Evolutionary conservation across 2,888 invertebrate genomes (phyloP), one percentile per base, ranked within the genome.

Genomic region (Lithophane ornitopus): DNA sequence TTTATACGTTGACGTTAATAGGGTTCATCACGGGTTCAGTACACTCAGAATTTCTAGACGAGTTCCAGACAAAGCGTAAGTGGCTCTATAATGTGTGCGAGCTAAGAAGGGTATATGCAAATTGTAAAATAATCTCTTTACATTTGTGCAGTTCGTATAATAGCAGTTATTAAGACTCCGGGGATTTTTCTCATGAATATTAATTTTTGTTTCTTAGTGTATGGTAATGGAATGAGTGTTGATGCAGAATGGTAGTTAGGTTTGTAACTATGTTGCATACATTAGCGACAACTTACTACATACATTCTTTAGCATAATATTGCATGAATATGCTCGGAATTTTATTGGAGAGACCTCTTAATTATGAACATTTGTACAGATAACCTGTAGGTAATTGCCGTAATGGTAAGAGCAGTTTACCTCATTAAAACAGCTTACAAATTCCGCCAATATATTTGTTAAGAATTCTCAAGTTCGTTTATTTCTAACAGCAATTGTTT

Each of bases 101-200:
- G 56, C 65, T 46, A 70, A 80, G 80, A 82, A 74, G 59, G 65
- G 66, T 82, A 66, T 62, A 82, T 82, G 80, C 56, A 82, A 82
- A 85, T 75, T 66, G 67, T 74, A 63, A 76, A 73, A 74, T 74
- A 76, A 85, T 80, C 76, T 77, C 52, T 75, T 72, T 74, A 78
- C 54, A 66, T 76, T 61, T 71, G 59, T 54, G 56, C 49, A 67
- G 56, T 70, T 56, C 14, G 46, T 78, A 41, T 85, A 69, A 76
- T 58, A 56, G 22, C 19, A 39, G 44, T 74, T 77, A 78, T 75
- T 59, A 63, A 34, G 62, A 34, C 49, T 41, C 52, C 19, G 8
- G 44, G 69, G 65, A 79, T 76, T 78, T 81, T 73, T 70, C 59
- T 34, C 19, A 52, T 68, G 49, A 52, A 81, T 80, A 69, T 75